Conservation (phyloP, 2,888 invertebrate species). For the Galeopsomyia nigrocyanea region DNA sequence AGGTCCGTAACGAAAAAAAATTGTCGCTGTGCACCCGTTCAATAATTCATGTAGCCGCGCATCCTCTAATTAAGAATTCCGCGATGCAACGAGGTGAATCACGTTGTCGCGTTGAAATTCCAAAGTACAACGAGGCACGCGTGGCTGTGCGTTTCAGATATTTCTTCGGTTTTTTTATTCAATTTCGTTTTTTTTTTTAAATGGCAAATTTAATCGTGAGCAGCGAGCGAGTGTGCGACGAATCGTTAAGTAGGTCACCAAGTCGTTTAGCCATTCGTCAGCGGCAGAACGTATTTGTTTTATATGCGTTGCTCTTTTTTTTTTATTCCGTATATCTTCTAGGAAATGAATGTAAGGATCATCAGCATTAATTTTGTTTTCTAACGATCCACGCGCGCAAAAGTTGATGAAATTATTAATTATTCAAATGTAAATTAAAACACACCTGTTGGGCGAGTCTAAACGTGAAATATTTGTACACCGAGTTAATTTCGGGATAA, state of each 20-base stretch:
- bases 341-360: too few species aligned
- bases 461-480: too few species aligned
- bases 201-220: not conserved
- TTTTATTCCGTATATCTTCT: too few species aligned
- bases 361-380: too few species aligned
- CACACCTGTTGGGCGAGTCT: too few species aligned
- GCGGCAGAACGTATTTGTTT: too few species aligned
- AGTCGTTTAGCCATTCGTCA: not conserved
- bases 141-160: not conserved
- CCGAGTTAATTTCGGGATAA: too few species aligned
- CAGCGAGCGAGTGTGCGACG: not conserved
- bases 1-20: slow-evolving; percentile 2
- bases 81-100: slow-evolving; percentile 19
- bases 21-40: not conserved
- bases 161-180: not conserved
- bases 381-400: too few species aligned
- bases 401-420: too few species aligned
- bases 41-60: slow-evolving; percentile 15
- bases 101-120: slow-evolving; percentile 5
- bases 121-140: not conserved
- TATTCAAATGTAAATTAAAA: too few species aligned
- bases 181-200: not conserved
- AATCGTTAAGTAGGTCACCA: slow-evolving; percentile 13
- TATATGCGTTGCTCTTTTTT: too few species aligned
- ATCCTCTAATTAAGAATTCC: slow-evolving; percentile 15